phyloP scores from a whole-genome alignment of 2,888 invertebrate species.

The Alitta virens region DNA sequence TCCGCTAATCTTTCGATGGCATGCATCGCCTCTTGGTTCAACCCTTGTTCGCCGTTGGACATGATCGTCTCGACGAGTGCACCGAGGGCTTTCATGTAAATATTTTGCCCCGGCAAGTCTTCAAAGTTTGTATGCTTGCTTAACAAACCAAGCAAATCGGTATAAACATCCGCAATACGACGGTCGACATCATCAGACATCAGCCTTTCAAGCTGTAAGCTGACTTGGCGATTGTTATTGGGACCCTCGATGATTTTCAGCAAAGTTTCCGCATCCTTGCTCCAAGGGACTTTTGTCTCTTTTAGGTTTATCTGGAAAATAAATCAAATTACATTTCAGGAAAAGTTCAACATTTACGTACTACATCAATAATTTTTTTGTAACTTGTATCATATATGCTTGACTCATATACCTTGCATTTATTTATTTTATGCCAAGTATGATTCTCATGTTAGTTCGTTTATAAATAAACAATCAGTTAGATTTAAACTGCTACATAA shows the following conservation, averaged over 20 bases:
- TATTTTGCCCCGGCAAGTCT: not conserved
- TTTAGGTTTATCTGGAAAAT: slow-evolving; percentile 4
- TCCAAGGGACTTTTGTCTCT: slow-evolving; percentile 7
- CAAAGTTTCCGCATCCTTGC: slow-evolving; percentile 7
- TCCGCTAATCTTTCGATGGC: not conserved
- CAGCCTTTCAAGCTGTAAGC: slow-evolving; percentile 5
- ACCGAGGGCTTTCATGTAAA: slow-evolving; percentile 8
- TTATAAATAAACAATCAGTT: too few relatives aligned
- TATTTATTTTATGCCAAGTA: too few relatives aligned
- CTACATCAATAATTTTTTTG: too few relatives aligned
- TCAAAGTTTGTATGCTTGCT: slow-evolving; percentile 9
- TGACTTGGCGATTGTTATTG: slow-evolving; percentile 3
- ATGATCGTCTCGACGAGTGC: slow-evolving; percentile 10
- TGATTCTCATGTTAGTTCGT: too few relatives aligned
- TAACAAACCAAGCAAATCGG: slow-evolving; percentile 5
- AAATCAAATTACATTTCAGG: too few relatives aligned
- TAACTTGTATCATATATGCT: too few relatives aligned
- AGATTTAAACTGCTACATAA: too few relatives aligned
- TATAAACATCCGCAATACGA: slow-evolving; percentile 4
- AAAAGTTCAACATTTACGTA: too few relatives aligned
- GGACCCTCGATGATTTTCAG: slow-evolving; percentile 13
- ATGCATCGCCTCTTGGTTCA: not conserved
- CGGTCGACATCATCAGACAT: not conserved
- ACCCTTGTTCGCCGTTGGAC: slow-evolving; percentile 2
- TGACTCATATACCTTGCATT: too few relatives aligned